Base-by-base conservation (phyloP, 2,888 invertebrate species). In the Drosophila diplacantha region DNA sequence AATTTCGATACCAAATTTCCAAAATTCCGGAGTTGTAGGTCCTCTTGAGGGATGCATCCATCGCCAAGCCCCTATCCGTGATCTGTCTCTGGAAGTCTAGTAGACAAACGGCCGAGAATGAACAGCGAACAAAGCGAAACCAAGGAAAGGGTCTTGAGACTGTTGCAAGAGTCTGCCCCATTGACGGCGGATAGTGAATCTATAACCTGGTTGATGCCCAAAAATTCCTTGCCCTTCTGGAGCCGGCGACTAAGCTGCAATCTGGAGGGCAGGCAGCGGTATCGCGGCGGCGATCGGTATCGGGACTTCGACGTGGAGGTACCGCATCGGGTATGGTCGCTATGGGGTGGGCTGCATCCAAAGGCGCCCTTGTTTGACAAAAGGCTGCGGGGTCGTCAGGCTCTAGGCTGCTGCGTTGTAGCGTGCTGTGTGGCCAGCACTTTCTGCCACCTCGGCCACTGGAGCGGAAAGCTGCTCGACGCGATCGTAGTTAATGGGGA, bases 311-410 rank as follows among this genome's bases (percentile, higher is more conserved):
- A 93, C 63, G 90, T 93, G 4, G 93, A 94, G 80, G 91, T 92
- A 67, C 89, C 90, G 1, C 90, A 91, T 1, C 92, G 92, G 72
- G 86, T 94, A 1, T 93, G 89, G 87, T 93, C 93, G 0, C 86
- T 94, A 2, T 91, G 92, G 90, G 93, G 93, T 2, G 89, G 90
- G 12, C 74, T 93, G 26, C 92, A 93, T 87, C 92, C 92, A 9
- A 82, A 88, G 37, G 91, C 92, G 43, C 68, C 80, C 0, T 89
- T 89, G 71, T 93, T 93, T 81, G 86, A 41, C 24, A 41, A n/a
- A 6, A 41, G 11, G 41, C 16, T 41, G 24, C 41, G 92, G 5
- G 93, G 92, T 0, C 92, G 91, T 70, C 93, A 94, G 83, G 90
- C 90, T 31, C 86, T 91, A 44, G 91, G 91, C 14, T 91, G 91